phyloP scores from a whole-genome alignment of 2,888 invertebrate species.

The Sycophila texana region DNA sequence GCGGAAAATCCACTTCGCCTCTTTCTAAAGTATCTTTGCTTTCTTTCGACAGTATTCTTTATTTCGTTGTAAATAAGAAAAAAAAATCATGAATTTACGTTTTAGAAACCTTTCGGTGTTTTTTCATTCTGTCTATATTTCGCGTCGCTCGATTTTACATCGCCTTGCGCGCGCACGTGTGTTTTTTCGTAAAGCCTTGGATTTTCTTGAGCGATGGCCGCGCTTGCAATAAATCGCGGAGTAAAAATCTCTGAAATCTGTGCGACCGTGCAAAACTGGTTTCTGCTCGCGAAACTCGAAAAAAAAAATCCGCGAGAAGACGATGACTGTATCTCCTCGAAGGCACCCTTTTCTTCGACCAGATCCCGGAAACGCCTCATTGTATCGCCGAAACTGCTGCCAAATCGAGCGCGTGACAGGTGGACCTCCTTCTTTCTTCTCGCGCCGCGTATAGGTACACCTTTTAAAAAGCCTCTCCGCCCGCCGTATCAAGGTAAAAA shows the following conservation, averaged over 20 bases:
- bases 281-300: conserved; percentile 51
- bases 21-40: neutral
- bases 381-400: conserved; percentile 21
- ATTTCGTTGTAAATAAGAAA: too few relatives aligned
- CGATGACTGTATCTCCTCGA: conserved; percentile 15
- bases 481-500: too few relatives aligned
- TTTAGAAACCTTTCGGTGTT: neutral
- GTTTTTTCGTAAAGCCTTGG: conserved; percentile 20
- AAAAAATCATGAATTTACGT: too few relatives aligned
- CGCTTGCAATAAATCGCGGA: conserved; percentile 57
- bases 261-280: conserved; percentile 54
- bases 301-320: conserved; percentile 34
- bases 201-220: conserved; percentile 52
- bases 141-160: too few relatives aligned
- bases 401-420: conserved; percentile 25
- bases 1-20: neutral
- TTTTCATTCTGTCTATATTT: neutral
- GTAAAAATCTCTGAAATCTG: conserved; percentile 59
- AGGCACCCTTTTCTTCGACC: conserved; percentile 34
- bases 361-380: conserved; percentile 20
- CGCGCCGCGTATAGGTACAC: neutral
- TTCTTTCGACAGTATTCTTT: neutral
- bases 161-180: neutral
- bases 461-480: neutral
- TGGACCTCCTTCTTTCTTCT: neutral